Evolutionary conservation across 2,113 vertebrate genomes (phyloP), one percentile per base, ranked within the genome.

Genomic region (Orthochromis indermauri): DNA sequence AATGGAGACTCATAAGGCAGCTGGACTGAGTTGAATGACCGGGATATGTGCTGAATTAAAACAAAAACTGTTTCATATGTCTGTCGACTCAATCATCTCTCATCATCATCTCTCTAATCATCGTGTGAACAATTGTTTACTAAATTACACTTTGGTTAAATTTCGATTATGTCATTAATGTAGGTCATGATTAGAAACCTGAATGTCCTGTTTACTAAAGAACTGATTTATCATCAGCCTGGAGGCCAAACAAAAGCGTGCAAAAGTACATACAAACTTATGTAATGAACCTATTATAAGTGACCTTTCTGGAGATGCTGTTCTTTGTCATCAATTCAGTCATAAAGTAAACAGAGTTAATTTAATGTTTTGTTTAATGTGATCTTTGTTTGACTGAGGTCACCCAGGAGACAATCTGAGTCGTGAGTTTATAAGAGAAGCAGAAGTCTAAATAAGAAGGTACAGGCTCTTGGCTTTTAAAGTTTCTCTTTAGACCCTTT

Each of bases 321-420:
- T 51, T 85, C 11, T n/a, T 28, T 68, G 68, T 87, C 47, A 83
- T 79, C 61, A 51, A 21, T 73, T 73, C 28, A 76, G 61, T 81
- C 78, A 80, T 68, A 84, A 83, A 86, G 28, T 51, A 31, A 87
- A 88, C 71, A 61, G 19, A 76, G 71, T 47, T 92, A 81, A 93
- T 93, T 89, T 76, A 92, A 90, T 86, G 26, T 87, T 57, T 73
- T 54, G 81, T 90, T 93, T 90, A 81, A 91, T 45, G 7, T 82
- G 53, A 45, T 9, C 53, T 71, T 63, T 7, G 12, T 16, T 42
- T 7, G 47, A 49, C 80, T 37, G 14, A 51, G 45, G 88, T 78
- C 1, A 14, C 51, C 82, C 51, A 17, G 71, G 55, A 78, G 71
- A 85, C 54, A 83, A 78, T 71, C 35, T 57, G 12, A 33, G 51